phyloP scores from a whole-genome alignment of 2,113 vertebrate genomes.

The Apteryx owenii region DNA sequence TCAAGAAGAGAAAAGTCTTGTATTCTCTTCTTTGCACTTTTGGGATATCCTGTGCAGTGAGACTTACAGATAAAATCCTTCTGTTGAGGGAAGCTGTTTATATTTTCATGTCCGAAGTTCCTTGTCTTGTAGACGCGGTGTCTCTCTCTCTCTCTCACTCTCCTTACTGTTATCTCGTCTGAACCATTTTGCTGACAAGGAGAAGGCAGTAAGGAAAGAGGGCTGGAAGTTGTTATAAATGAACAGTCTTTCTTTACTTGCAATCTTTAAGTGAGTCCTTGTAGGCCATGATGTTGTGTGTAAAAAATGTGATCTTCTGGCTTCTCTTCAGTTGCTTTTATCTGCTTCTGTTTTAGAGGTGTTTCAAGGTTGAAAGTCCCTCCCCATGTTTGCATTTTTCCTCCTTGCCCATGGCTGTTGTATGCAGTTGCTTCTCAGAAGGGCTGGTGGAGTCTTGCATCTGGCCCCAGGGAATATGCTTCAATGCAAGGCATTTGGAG shows the following conservation, averaged over 20 bases:
- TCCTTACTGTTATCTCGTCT: not conserved
- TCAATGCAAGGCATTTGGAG: not conserved
- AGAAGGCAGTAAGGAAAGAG: not conserved
- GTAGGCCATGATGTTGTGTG: not conserved
- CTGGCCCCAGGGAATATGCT: not conserved
- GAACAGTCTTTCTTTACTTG: not conserved
- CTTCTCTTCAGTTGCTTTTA: not conserved
- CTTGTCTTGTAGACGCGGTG: not conserved
- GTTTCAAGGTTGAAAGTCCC: not conserved
- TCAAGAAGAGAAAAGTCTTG: not conserved
- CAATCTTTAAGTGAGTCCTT: not conserved
- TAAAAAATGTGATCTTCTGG: not conserved
- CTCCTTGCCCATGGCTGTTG: not conserved
- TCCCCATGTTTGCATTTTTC: accelerated
- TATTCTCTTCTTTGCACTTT: not conserved
- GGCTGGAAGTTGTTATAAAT: not conserved
- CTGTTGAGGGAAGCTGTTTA: not conserved
- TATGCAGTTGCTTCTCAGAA: not conserved
- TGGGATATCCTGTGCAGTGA: not conserved
- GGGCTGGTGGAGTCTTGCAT: not conserved
- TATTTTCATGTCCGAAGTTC: not conserved
- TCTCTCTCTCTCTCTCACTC: not conserved
- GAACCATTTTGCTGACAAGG: constrained; percentile 14
- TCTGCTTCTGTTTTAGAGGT: not conserved
- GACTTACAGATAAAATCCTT: not conserved